These are phyloP conservation scores for Hylaeus volcanicus DNA, from an alignment of 1,140 invertebrate genomes.

Conservation along the genomic window DNA sequence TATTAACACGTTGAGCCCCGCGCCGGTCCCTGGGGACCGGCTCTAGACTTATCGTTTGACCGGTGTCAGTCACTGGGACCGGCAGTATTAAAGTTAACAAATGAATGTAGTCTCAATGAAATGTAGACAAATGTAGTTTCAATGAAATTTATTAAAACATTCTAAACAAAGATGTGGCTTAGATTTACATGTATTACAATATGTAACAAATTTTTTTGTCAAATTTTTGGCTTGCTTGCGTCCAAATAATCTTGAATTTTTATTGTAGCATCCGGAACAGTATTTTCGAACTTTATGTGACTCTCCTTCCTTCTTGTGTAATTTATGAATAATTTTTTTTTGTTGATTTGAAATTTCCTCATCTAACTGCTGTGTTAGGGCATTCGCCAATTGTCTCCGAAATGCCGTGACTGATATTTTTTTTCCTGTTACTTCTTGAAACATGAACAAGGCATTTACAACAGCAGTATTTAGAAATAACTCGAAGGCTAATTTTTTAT, in stretches of 20 bases:
- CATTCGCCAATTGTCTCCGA: not conserved
- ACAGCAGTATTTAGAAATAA: constrained; percentile 8
- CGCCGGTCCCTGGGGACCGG: not conserved
- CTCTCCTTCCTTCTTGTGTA: not conserved
- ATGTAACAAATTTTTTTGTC: not conserved
- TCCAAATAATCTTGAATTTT: not conserved
- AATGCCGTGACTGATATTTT: constrained; percentile 8
- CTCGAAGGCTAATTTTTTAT: constrained; percentile 16
- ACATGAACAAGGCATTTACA: constrained; percentile 7
- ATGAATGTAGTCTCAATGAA: not conserved
- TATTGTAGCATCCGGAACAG: constrained; percentile 2
- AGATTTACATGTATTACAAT: not conserved
- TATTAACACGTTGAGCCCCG: not conserved
- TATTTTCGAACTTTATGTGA: not conserved
- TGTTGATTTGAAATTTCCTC: not conserved
- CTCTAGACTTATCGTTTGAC: not conserved
- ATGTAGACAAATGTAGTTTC: not conserved
- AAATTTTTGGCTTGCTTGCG: not conserved
- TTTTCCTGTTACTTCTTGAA: not conserved
- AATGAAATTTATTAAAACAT: constrained; percentile 19
- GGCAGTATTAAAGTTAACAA: not conserved
- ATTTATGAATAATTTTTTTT: not conserved
- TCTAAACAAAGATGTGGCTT: constrained; percentile 3
- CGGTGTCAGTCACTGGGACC: not conserved
- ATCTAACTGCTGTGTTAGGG: not conserved